Percentiles rank a stretch among this genome's conserved stretches.
Conservation (phyloP, 2,113 vertebrate species). For the Phycodurus eques region DNA sequence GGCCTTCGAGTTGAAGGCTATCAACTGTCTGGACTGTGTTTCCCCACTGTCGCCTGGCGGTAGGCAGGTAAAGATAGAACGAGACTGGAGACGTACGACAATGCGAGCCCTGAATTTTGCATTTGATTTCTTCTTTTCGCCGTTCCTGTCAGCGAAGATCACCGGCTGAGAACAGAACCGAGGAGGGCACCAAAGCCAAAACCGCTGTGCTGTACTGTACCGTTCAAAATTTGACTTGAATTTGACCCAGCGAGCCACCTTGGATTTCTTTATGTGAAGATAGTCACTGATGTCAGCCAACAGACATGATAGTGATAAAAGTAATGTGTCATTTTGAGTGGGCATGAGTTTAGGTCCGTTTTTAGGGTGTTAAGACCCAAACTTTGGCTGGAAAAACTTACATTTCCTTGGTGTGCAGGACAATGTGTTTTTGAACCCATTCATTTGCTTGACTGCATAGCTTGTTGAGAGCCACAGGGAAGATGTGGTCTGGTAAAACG, state of each 20-base stretch:
- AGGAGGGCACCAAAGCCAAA: background rate
- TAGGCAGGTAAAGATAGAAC: conserved; percentile 90
- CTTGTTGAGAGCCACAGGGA: background rate
- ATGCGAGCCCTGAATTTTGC: conserved; percentile 86
- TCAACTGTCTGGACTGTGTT: conserved; percentile 88
- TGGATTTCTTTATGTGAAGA: background rate
- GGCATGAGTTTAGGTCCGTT: background rate
- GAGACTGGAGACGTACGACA: conserved; percentile 86
- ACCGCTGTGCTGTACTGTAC: background rate
- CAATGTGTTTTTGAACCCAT: background rate
- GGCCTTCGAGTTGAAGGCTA: conserved; percentile 91
- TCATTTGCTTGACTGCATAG: background rate
- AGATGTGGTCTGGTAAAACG: background rate
- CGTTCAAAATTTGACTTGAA: background rate
- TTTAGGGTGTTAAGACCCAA: background rate
- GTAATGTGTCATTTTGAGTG: background rate
- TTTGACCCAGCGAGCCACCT: background rate
- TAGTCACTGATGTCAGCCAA: background rate
- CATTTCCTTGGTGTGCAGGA: background rate
- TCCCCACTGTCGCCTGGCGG: conserved; percentile 74
- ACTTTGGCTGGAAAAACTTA: background rate
- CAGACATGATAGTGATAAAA: background rate
- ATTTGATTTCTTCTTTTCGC: conserved; percentile 96
- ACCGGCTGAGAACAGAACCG: conserved; percentile 24
- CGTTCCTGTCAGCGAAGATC: conserved; percentile 84